These are phyloP conservation scores for Peromyscus aztecus DNA, from an alignment of 2,797 vertebrate genomes.

Conservation along the genomic window DNA sequence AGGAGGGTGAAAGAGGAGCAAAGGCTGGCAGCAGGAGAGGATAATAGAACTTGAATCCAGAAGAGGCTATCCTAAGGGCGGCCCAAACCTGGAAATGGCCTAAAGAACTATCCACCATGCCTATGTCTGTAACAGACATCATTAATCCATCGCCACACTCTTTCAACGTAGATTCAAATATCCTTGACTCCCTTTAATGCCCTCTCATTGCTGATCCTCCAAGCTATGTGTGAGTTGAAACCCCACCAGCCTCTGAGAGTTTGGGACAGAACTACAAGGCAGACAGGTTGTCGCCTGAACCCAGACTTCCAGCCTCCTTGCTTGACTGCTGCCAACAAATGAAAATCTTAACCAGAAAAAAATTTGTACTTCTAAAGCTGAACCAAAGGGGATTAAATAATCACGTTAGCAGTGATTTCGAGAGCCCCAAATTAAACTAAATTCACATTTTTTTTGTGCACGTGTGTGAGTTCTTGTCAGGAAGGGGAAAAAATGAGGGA, in stretches of 20 bases:
- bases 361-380: slow-evolving; percentile 23
- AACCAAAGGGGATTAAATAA: slow-evolving; percentile 56
- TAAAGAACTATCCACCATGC: background rate
- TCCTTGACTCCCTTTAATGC: background rate
- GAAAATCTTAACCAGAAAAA: background rate
- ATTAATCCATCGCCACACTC: background rate
- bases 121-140: background rate
- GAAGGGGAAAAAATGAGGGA: slow-evolving; percentile 27
- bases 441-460: slow-evolving; percentile 65
- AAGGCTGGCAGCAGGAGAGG: background rate
- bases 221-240: background rate
- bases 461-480: slow-evolving; percentile 66
- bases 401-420: slow-evolving; percentile 18
- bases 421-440: slow-evolving; percentile 57
- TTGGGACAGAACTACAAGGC: background rate
- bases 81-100: background rate
- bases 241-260: background rate
- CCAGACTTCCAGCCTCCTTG: background rate
- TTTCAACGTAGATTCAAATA: background rate
- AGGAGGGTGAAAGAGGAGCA: background rate
- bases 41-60: background rate
- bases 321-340: background rate
- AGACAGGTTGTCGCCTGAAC: background rate
- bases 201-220: background rate
- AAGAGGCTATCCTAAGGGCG: background rate